Evolutionary conservation across 2,888 invertebrate species (phyloP).

Genomic region (Prosapia bicincta): DNA sequence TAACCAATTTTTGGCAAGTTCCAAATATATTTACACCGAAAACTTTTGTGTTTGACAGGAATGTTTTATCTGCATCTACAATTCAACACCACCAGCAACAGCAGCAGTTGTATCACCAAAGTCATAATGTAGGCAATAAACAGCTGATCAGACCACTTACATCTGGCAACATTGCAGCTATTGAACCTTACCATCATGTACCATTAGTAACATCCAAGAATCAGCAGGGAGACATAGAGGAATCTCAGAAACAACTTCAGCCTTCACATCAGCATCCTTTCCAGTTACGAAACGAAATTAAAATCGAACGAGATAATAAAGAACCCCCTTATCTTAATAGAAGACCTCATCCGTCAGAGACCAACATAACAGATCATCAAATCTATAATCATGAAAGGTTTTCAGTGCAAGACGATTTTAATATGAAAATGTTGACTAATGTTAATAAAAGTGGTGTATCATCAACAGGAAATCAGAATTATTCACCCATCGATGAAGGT

Average conservation of each 20-base stretch:
- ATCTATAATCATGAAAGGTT: conserved; percentile 18
- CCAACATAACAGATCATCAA: conserved; percentile 5
- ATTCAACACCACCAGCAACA: conserved; percentile 45
- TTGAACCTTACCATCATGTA: conserved; percentile 84
- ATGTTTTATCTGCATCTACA: conserved; percentile 15
- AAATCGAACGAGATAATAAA: conserved; percentile 8
- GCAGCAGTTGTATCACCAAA: conserved; percentile 49
- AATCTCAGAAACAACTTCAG: conserved; percentile 47
- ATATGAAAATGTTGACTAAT: conserved; percentile 16
- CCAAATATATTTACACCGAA: too few species aligned
- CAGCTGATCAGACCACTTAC: conserved; percentile 35
- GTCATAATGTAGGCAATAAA: conserved; percentile 47
- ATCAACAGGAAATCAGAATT: conserved; percentile 8
- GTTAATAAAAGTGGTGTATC: neutral
- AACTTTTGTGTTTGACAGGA: conserved; percentile 15
- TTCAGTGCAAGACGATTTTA: conserved; percentile 26
- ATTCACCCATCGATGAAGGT: conserved; percentile 7
- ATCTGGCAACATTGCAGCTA: conserved; percentile 66
- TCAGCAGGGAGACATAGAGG: conserved; percentile 32
- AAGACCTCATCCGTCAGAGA: conserved; percentile 5
- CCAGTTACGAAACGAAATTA: neutral
- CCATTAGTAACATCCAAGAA: conserved; percentile 47
- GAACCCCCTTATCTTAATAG: neutral
- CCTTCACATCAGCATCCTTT: conserved; percentile 43
- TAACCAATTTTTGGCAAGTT: too few species aligned